Percentiles rank a stretch among this genome's conserved stretches.
These are phyloP conservation scores for Diachasmimorpha longicaudata DNA, from an alignment of 1,140 invertebrate species.

Conservation along the genomic window DNA sequence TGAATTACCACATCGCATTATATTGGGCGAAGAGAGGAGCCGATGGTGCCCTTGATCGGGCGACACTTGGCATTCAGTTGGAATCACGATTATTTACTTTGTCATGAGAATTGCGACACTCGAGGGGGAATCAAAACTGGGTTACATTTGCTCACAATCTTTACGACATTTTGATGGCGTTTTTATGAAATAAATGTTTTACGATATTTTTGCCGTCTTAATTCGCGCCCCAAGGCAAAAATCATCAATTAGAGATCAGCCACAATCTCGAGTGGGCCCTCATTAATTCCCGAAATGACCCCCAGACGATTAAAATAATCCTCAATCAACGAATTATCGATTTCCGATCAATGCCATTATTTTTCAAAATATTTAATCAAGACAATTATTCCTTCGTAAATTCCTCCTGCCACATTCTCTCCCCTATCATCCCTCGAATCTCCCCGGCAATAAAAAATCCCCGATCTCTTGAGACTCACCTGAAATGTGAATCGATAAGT, in stretches of 20 bases:
- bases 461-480: not conserved
- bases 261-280: too few relatives aligned
- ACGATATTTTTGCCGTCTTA: too few relatives aligned
- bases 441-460: not conserved
- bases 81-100: not conserved
- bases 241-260: too few relatives aligned
- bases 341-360: too few relatives aligned
- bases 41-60: not conserved
- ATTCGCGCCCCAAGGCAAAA: too few relatives aligned
- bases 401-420: not conserved
- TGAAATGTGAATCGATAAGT: conserved; percentile 17
- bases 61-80: not conserved
- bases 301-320: too few relatives aligned
- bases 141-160: not conserved
- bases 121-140: not conserved
- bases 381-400: not conserved
- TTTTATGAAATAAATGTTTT: too few relatives aligned
- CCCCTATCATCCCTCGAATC: not conserved
- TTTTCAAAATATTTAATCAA: too few relatives aligned
- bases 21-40: not conserved
- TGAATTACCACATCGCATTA: not conserved
- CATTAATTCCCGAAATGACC: too few relatives aligned
- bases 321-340: too few relatives aligned
- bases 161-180: too few relatives aligned
- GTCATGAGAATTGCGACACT: not conserved